These are phyloP conservation scores for Aegypius monachus DNA, from an alignment of 2,113 vertebrate species.

Conservation along the genomic window DNA sequence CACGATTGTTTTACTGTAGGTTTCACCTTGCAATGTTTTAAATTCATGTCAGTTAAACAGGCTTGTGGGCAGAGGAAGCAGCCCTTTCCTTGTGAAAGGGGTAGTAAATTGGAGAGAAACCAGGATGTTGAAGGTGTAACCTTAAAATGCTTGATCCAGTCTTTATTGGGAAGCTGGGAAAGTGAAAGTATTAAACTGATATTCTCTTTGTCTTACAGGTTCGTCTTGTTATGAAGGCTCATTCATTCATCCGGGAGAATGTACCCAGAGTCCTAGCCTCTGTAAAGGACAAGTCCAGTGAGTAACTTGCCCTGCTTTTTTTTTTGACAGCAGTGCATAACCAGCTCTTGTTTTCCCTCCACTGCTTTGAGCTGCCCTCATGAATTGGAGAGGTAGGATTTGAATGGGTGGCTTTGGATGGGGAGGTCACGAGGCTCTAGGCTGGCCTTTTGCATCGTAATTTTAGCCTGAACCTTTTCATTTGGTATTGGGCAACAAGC, in stretches of 20 bases:
- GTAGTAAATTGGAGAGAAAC: background rate
- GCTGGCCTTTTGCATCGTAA: background rate
- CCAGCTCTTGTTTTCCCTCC: background rate
- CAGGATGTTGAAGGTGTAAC: background rate
- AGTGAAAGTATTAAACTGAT: background rate
- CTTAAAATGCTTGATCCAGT: background rate
- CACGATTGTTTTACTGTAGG: background rate
- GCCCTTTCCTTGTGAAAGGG: background rate
- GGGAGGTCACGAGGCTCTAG: background rate
- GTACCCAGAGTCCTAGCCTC: slow-evolving; percentile 79
- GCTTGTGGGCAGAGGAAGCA: background rate
- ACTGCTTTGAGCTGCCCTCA: background rate
- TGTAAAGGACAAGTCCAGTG: slow-evolving; percentile 80
- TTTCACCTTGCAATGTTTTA: background rate
- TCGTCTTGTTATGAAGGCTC: slow-evolving; percentile 89
- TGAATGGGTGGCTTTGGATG: background rate
- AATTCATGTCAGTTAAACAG: background rate
- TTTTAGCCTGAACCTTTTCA: background rate
- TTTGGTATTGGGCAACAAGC: background rate
- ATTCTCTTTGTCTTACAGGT: slow-evolving; percentile 72
- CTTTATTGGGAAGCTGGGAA: background rate
- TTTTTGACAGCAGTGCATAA: background rate
- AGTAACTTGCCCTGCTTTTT: slow-evolving; percentile 19
- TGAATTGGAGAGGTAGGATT: background rate
- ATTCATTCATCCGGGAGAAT: slow-evolving; percentile 92